Conservation (phyloP, 2,113 vertebrate species). For the Protomyctophum bolini region DNA sequence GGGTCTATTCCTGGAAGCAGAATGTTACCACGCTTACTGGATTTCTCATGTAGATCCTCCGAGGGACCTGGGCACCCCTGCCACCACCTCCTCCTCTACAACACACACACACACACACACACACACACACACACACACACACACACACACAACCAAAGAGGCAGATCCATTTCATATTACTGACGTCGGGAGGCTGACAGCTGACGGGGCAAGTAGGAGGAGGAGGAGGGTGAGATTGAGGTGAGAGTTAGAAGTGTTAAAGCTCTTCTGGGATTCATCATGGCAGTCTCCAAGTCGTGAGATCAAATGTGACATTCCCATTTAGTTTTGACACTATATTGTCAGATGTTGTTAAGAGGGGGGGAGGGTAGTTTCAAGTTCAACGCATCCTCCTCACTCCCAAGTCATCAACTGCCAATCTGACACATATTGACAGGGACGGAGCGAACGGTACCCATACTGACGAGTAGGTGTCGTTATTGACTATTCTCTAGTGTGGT, state of each 20-base stretch:
- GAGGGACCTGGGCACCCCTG: background rate
- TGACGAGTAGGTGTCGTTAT: too few species aligned
- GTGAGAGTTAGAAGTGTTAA: conserved; percentile 37
- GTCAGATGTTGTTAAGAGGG: background rate
- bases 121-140: background rate
- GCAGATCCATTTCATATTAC: conserved; percentile 51
- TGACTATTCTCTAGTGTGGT: too few species aligned
- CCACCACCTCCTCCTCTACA: too few species aligned
- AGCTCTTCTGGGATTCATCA: conserved; percentile 46
- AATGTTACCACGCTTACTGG: conserved; percentile 42
- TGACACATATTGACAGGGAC: too few species aligned
- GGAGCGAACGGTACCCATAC: too few species aligned
- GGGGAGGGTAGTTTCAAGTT: too few species aligned
- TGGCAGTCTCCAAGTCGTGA: background rate
- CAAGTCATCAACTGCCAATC: too few species aligned
- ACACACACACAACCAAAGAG: conserved; percentile 17
- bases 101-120: background rate
- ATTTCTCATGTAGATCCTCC: conserved; percentile 41
- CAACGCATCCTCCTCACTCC: too few species aligned
- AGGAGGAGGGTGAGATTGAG: background rate
- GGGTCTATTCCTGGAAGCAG: conserved; percentile 46
- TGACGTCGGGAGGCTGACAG: conserved; percentile 52
- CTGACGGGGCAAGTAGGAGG: conserved; percentile 46
- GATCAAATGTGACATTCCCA: too few species aligned
- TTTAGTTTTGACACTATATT: background rate